These are phyloP conservation scores for Lophius americanus DNA, from an alignment of 2,797 vertebrate species.

Conservation along the genomic window DNA sequence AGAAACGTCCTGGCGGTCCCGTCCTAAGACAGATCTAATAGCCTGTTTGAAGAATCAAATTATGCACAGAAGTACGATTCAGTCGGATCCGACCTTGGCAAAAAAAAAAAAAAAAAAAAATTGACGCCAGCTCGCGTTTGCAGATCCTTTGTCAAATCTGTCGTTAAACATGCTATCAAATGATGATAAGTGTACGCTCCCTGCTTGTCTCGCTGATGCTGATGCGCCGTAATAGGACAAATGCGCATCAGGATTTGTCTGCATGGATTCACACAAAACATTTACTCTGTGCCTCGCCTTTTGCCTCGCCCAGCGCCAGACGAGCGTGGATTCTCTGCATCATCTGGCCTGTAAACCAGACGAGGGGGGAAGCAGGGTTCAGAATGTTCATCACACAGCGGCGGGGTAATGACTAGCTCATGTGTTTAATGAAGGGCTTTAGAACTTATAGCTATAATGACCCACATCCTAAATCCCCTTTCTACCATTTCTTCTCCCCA, in stretches of 20 bases:
- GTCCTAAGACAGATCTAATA: slow-evolving; percentile 91
- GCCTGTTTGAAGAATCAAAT: slow-evolving; percentile 91
- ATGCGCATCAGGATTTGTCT: slow-evolving; percentile 93
- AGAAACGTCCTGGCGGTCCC: slow-evolving; percentile 78
- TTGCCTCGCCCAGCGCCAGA: slow-evolving; percentile 88
- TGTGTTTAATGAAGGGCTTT: slow-evolving; percentile 80
- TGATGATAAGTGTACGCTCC: slow-evolving; percentile 93
- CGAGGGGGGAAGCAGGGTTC: slow-evolving; percentile 41
- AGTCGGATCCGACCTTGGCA: slow-evolving; percentile 89
- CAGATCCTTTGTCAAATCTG: slow-evolving; percentile 96
- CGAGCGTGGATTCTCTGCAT: slow-evolving; percentile 87
- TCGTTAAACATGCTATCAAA: slow-evolving; percentile 99
- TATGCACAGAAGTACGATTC: slow-evolving; percentile 93
- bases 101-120: slow-evolving; percentile 58
- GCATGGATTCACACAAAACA: slow-evolving; percentile 96
- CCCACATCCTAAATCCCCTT: slow-evolving; percentile 71
- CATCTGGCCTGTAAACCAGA: slow-evolving; percentile 87
- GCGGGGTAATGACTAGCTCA: slow-evolving; percentile 73
- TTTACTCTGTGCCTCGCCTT: slow-evolving; percentile 88
- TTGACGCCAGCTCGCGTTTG: slow-evolving; percentile 92
- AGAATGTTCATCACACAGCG: slow-evolving; percentile 75
- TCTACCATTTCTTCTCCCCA: slow-evolving; percentile 68
- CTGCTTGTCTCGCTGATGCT: slow-evolving; percentile 88
- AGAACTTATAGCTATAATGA: slow-evolving; percentile 76
- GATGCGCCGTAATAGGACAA: slow-evolving; percentile 95